Evolutionary conservation across 2,797 vertebrate genomes (phyloP).

Genomic region (Xenopus petersii): DNA sequence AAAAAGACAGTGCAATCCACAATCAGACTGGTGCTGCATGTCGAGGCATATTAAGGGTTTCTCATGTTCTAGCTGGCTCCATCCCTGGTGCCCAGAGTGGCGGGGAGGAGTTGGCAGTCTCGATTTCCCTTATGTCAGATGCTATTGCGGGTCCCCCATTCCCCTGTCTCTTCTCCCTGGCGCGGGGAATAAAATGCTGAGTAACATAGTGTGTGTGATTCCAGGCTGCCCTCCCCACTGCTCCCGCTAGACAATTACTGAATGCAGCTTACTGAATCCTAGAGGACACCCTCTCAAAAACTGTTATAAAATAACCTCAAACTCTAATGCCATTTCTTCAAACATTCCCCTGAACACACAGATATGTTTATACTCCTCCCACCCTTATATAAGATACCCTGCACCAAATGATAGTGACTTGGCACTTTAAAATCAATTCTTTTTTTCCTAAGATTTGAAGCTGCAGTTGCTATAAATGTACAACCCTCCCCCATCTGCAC

Average conservation of each 20-base stretch:
- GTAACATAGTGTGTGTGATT: conserved; percentile 42
- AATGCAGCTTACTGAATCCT: conserved; percentile 9
- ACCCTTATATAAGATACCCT: too few species aligned
- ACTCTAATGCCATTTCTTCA: too few species aligned
- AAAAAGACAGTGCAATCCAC: background rate
- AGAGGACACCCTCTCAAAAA: background rate
- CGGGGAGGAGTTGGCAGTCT: conserved; percentile 3
- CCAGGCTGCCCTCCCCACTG: conserved; percentile 42
- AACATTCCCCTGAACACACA: too few species aligned
- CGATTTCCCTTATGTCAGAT: conserved; percentile 21
- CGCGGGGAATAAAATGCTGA: conserved; percentile 44
- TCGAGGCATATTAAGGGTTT: background rate
- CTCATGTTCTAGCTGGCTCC: conserved; percentile 10
- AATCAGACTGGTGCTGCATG: conserved; percentile 16
- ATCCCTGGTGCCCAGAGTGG: conserved; percentile 6
- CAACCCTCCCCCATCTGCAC: too few species aligned
- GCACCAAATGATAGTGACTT: too few species aligned
- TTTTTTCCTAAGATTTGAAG: too few species aligned
- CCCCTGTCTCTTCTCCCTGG: conserved; percentile 23
- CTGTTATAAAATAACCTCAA: too few species aligned
- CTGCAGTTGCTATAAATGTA: too few species aligned
- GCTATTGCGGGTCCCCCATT: conserved; percentile 23
- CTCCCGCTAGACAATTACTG: conserved; percentile 42
- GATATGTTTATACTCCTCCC: too few species aligned
- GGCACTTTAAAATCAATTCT: too few species aligned